These are phyloP conservation scores for Sebastes flavidus DNA, from an alignment of 2,797 vertebrate genomes.

Conservation along the genomic window DNA sequence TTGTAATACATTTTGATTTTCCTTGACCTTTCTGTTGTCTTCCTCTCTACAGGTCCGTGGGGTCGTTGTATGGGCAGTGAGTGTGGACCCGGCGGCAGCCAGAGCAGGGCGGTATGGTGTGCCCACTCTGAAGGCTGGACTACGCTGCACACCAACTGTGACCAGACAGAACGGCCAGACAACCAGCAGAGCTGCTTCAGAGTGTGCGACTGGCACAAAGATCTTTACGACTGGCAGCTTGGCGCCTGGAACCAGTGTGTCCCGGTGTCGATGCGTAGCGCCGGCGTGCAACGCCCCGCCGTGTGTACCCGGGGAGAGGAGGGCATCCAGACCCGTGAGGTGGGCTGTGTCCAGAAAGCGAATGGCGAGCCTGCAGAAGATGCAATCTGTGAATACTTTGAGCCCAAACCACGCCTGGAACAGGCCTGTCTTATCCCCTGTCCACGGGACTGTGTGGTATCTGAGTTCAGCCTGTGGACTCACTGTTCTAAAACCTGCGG, in stretches of 20 bases:
- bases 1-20: not conserved
- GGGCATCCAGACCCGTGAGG: slow-evolving; percentile 93
- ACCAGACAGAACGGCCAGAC: slow-evolving; percentile 84
- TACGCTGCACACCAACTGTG: slow-evolving; percentile 92
- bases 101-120: slow-evolving; percentile 95
- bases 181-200: slow-evolving; percentile 95
- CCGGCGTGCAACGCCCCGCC: slow-evolving; percentile 64
- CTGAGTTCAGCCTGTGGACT: slow-evolving; percentile 89
- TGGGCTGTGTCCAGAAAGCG: slow-evolving; percentile 90
- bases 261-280: slow-evolving; percentile 86
- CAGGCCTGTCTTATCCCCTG: slow-evolving; percentile 97
- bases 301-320: slow-evolving; percentile 91
- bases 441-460: slow-evolving; percentile 91
- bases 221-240: slow-evolving; percentile 94
- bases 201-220: slow-evolving; percentile 97
- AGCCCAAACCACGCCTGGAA: slow-evolving; percentile 93
- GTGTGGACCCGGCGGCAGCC: slow-evolving; percentile 93
- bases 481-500: slow-evolving; percentile 93
- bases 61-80: slow-evolving; percentile 97
- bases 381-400: slow-evolving; percentile 96
- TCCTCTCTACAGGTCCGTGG: slow-evolving; percentile 88
- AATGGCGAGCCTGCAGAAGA: slow-evolving; percentile 86
- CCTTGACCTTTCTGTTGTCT: slow-evolving; percentile 1
- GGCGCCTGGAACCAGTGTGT: slow-evolving; percentile 92
- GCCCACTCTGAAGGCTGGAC: slow-evolving; percentile 97